Evolutionary conservation across 2,888 invertebrate genomes (phyloP).

Genomic region (Crepidodera aurea): DNA sequence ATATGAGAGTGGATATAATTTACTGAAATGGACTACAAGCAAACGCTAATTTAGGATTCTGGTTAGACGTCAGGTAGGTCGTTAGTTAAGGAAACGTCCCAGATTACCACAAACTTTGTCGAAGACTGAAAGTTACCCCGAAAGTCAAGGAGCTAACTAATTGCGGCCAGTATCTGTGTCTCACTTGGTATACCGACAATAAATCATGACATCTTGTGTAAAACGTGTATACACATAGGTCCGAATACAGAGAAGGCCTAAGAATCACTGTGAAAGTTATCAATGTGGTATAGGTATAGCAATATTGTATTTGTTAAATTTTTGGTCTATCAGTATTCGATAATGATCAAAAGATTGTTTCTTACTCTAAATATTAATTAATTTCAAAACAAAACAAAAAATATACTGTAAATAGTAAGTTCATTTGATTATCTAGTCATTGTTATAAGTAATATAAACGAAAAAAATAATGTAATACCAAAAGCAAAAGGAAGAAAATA

Average conservation of each 20-base stretch:
- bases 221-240: constrained; percentile 23
- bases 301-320: no score
- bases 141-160: constrained; percentile 37
- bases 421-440: no score
- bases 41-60: constrained; percentile 32
- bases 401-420: no score
- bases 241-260: not conserved
- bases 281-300: no score
- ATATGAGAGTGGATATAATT: not conserved
- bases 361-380: no score
- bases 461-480: no score
- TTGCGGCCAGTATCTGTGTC: constrained; percentile 35
- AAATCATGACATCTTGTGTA: constrained; percentile 34
- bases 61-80: constrained; percentile 34
- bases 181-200: constrained; percentile 34
- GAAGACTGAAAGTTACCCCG: constrained; percentile 34
- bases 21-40: constrained; percentile 5
- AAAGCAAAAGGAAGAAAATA: no score
- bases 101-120: constrained; percentile 35
- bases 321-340: no score
- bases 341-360: no score
- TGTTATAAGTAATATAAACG: no score
- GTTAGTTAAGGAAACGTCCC: constrained; percentile 34
- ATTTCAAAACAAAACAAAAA: no score
- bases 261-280: not conserved